Conservation (phyloP, 2,113 vertebrate species). For the Cepphus grylle region DNA sequence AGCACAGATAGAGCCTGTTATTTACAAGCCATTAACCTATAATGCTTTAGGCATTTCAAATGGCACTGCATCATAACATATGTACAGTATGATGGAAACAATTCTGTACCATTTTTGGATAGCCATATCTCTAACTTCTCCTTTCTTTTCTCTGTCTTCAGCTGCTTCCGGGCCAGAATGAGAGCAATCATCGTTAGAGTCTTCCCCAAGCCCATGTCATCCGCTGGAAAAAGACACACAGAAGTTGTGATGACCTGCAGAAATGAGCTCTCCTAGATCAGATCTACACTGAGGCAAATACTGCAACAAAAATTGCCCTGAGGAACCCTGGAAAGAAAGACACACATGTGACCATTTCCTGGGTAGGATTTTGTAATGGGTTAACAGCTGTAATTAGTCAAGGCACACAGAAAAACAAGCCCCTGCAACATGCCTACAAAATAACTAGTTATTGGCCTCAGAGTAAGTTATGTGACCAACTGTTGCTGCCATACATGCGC, state of each 20-base stretch:
- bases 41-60: background rate
- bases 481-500: background rate
- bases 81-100: background rate
- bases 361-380: background rate
- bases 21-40: background rate
- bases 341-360: background rate
- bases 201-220: conserved; percentile 98
- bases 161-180: conserved; percentile 80
- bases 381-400: background rate
- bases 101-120: conserved; percentile 81
- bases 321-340: background rate
- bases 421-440: background rate
- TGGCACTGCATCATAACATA: background rate
- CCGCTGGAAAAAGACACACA: conserved; percentile 76
- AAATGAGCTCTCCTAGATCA: background rate
- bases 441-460: background rate
- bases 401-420: background rate
- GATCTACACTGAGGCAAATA: background rate
- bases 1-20: background rate
- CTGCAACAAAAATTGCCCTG: background rate
- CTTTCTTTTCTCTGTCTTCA: conserved; percentile 65
- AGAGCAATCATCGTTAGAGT: conserved; percentile 94
- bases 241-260: background rate
- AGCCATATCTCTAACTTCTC: conserved; percentile 73
- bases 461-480: background rate